Base-by-base conservation (phyloP, 53 echinoderm and acorn worm species). In the Holothuria scabra region DNA sequence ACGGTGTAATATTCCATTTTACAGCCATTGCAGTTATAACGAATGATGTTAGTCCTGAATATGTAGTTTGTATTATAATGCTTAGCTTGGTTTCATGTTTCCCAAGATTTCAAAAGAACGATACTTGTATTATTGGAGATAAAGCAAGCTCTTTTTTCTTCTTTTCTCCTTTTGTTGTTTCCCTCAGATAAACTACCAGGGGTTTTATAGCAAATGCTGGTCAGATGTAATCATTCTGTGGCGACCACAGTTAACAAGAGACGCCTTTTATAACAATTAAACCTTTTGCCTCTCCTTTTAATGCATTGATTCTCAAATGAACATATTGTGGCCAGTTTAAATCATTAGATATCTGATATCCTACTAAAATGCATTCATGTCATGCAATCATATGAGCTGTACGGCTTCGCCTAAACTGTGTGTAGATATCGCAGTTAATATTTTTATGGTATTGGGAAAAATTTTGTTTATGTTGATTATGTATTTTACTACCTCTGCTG, bases 131-230 rank as follows among this genome's bases (percentile, higher is more conserved):
- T 0, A 52, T 12, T 52, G 52, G 21, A 72, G 46, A 72, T 72
- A 44, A 72, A 72, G 69, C 35, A 12, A 33, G 20, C 12, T 16
- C 44, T 25, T 69, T 69, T n/a, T 69, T 69, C 44, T 44, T 69
- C 23, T 69, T 41, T 44, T 44, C 69, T 3, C 44, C 44, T 44
- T 69, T 69, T 69, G 35, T 69, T 38, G 35, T 69, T n/a, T 69
- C 44, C 69, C 44, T 69, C 69, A 69, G 69, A 69, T 69, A 69
- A 44, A 44, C 72, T 46, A 44, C 72, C 44, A 72, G 72, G 72
- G 72, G 72, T 72, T 72, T 72, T 72, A 16, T 72, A 72, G 48
- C 72, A 35, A 72, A 35, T 72, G 49, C 44, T 35, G 48, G 22
- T 16, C 72, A 72, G 72, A 72, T 72, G 72, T 72, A 32, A 72